Base-by-base conservation (phyloP, 2,888 invertebrate species). In the Hemicrepidius hirtus region DNA sequence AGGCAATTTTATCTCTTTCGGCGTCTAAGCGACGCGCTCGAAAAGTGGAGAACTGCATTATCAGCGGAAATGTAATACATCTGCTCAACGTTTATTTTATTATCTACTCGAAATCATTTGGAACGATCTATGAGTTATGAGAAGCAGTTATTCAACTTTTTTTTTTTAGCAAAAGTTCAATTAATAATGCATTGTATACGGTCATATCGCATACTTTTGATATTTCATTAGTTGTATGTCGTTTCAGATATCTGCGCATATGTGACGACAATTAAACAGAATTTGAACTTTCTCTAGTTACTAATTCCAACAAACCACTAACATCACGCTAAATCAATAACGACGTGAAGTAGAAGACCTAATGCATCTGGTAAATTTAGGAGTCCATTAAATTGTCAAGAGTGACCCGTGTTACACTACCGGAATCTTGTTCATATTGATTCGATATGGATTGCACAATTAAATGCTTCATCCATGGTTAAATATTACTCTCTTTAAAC, bases 11-110 rank as follows among this genome's bases (percentile, higher is more conserved):
- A 69, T 69, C 68, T 60, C 46, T 32, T 24, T 21, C 50, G 74
- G 71, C 74, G 74, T 68, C 74, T 50, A 40, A 49, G 28, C 64
- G 74, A 71, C 68, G 63, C 74, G 67, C 32, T 64, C 46, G 46
- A 49, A 57, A 67, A 55, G 49, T 68, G 62, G 57, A 71, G 67
- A 74, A 74, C 59, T 74, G 71, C 71, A 74, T 67, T 68, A 71
- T 74, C 74, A 71, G 74, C 74, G 71, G 71, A 74, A 74, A 74
- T 74, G 71, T 74, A 74, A 74, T 74, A 74, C 74, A 74, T 74
- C 74, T 74, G 74, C 60, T 74, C 74, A 74, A 74, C 74, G 71
- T 74, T 74, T 74, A 74, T 74, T 74, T 71, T 74, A 74, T 74
- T 74, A 74, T 74, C 74, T 71, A 63, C 46, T 65, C 59, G 67